These are phyloP conservation scores for Andrena minutula DNA, from an alignment of 2,888 invertebrate genomes.

Conservation along the genomic window DNA sequence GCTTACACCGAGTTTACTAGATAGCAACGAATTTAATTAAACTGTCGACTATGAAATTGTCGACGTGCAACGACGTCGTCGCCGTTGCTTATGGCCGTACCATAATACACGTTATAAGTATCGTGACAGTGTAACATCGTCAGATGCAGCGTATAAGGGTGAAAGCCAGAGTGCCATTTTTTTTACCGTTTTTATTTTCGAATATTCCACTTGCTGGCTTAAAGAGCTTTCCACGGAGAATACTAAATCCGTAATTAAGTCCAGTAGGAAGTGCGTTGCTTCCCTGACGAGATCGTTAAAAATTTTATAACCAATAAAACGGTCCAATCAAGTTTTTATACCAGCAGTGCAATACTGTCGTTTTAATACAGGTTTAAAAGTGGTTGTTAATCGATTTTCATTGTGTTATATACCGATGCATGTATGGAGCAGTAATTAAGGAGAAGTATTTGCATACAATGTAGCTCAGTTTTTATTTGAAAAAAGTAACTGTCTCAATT, in stretches of 20 bases:
- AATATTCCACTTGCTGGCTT: background rate
- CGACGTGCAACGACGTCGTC: constrained; percentile 8
- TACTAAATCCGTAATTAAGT: background rate
- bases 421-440: background rate
- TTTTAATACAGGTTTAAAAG: background rate
- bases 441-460: constrained; percentile 28
- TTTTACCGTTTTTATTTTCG: background rate
- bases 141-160: background rate
- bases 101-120: constrained; percentile 44
- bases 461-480: background rate
- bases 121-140: constrained; percentile 26
- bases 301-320: background rate
- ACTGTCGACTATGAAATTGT: constrained; percentile 40
- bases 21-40: constrained; percentile 55
- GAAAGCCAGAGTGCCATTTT: background rate
- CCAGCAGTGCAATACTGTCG: background rate
- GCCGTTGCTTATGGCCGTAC: constrained; percentile 17
- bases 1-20: constrained; percentile 28
- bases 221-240: background rate
- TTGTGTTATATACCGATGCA: background rate
- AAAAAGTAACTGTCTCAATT: background rate
- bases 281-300: background rate
- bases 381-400: background rate
- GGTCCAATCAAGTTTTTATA: constrained; percentile 3
- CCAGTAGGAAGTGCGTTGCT: background rate